Percentiles rank a stretch among this genome's conserved stretches.
Conservation (phyloP, 2,797 vertebrate species). For the Lepus townsendii region DNA sequence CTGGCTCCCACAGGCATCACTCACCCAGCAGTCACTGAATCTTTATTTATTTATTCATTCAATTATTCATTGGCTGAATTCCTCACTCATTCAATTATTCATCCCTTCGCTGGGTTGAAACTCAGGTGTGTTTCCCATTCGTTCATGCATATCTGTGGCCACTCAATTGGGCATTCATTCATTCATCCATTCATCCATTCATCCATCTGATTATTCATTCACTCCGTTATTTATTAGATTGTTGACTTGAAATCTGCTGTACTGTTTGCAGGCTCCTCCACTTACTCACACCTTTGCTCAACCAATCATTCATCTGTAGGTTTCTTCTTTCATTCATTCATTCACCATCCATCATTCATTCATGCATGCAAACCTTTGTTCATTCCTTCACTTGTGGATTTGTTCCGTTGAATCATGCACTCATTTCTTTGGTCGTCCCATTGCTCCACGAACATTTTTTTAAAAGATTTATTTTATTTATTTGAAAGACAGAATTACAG, state of each 20-base stretch:
- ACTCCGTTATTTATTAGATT: background rate
- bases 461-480: no score
- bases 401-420: background rate
- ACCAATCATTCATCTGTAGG: background rate
- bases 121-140: background rate
- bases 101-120: background rate
- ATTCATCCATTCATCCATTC: background rate
- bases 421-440: background rate
- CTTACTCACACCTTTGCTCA: background rate
- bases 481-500: no score
- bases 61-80: background rate
- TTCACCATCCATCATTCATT: background rate
- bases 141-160: background rate
- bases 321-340: background rate
- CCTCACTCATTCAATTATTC: background rate
- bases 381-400: background rate
- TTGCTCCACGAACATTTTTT: background rate
- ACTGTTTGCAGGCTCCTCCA: background rate
- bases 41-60: background rate
- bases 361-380: background rate
- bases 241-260: background rate
- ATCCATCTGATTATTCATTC: background rate
- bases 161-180: background rate
- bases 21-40: background rate
- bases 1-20: background rate